Base-by-base conservation (phyloP, 2,797 vertebrate genomes). In the Intellagama lesueurii region DNA sequence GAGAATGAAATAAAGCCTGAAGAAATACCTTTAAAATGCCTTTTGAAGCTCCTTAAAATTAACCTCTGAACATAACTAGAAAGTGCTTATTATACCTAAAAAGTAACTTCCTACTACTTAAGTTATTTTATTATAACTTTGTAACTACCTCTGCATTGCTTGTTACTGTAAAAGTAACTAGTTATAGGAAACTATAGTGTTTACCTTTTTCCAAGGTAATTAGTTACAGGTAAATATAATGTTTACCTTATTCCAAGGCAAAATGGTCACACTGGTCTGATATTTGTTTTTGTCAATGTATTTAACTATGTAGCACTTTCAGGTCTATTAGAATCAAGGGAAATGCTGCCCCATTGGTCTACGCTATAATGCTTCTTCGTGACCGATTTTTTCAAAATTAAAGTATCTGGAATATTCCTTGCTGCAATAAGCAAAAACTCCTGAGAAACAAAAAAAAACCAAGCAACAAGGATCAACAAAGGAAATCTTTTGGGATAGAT, bases 401-500 rank as follows among this genome's bases (percentile, higher is more conserved):
- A 11, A 76, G 17, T 24, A 26, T 40, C 0, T 2, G 7, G 16
- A 52, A 75, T 91, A 78, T 94, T 89, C 1, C 0, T 76, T 93
- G 88, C n/a, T 88, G 35, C 40, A 86, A 64, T 5, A 22, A 66
- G 88, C 83, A 89, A 93, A 95, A 76, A 26, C 56, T 93, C 60
- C 32, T 73, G 6, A 92, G 76, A 93, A 91, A 77, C 24, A 47
- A 47, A 24, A 77, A 47, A 28, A 40, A n/a, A 86, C 87, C 70
- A 95, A 89, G 1, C 0, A 92, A 88, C 16, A 92, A 78, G 35
- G 79, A 19, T 89, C 93, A 90, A 90, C 32, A 92, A 88, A 16
- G 69, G 32, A 24, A 94, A 91, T 92, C n/a, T 52, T 52, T 88
- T 88, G 32, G 8, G 47, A 88, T 94, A 85, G 93, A 72, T 68